These are phyloP conservation scores for Mormyrus iriodes DNA, from an alignment of 2,113 vertebrate genomes.

Conservation along the genomic window DNA sequence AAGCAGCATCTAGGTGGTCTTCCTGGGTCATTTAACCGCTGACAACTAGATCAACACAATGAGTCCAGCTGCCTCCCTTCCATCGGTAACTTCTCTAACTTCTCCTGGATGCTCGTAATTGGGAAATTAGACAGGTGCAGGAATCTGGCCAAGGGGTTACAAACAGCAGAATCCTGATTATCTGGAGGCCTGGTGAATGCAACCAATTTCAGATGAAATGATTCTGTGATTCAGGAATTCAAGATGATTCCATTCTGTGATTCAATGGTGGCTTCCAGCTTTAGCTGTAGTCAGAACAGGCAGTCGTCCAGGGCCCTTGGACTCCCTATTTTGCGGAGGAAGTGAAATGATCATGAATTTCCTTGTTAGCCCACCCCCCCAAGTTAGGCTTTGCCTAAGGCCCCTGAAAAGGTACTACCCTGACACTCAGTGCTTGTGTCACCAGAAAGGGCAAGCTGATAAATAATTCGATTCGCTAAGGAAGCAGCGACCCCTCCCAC, in stretches of 20 bases:
- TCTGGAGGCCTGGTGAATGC: neutral
- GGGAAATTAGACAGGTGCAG: neutral
- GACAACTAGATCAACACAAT: slow-evolving; percentile 26
- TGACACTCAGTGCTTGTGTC: neutral
- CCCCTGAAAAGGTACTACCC: slow-evolving; percentile 29
- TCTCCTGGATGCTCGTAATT: neutral
- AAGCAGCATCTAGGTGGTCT: slow-evolving; percentile 13
- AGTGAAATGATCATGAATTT: neutral
- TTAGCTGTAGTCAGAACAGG: neutral
- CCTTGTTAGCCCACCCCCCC: neutral
- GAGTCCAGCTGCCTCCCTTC: neutral
- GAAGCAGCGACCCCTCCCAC: neutral
- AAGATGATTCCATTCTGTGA: neutral
- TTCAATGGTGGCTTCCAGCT: neutral
- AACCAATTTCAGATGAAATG: neutral
- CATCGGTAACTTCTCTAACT: neutral
- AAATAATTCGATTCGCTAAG: neutral
- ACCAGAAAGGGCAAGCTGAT: neutral
- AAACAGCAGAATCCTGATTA: neutral
- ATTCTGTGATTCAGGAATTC: neutral
- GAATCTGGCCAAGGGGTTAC: neutral
- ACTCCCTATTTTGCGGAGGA: neutral
- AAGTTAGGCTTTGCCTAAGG: neutral
- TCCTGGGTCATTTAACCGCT: slow-evolving; percentile 21
- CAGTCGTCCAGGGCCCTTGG: neutral